A percentile compares a stretch with the other conserved stretches of the same genome.
phyloP scores from a whole-genome alignment of 2,797 vertebrate genomes.

The Enteromius radiatus region DNA sequence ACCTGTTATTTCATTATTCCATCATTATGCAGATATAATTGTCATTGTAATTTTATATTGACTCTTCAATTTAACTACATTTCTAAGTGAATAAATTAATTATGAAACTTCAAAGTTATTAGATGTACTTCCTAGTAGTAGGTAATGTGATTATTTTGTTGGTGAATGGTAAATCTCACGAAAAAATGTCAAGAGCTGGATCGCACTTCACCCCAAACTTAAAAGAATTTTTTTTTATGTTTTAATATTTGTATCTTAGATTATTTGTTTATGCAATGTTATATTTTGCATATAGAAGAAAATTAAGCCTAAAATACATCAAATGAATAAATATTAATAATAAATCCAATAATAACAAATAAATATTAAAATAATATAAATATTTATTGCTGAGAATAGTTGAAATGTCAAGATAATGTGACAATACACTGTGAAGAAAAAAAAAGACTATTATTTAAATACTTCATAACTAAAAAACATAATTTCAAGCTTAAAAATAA shows the following conservation, averaged over 20 bases:
- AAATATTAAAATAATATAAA: not conserved
- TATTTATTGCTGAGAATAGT: not conserved
- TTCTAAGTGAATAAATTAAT: slow-evolving; percentile 16
- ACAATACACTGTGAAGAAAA: not conserved
- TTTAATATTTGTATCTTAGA: not conserved
- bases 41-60: not conserved
- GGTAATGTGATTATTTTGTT: not conserved
- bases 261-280: not conserved
- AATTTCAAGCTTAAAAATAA: too few species aligned
- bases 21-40: not conserved
- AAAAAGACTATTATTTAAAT: not conserved
- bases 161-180: not conserved
- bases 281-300: not conserved
- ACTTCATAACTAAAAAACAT: too few species aligned
- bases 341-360: too few species aligned
- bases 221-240: not conserved
- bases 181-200: not conserved
- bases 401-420: not conserved
- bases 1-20: slow-evolving; percentile 29
- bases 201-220: not conserved
- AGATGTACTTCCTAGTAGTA: not conserved
- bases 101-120: not conserved
- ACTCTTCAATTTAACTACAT: not conserved
- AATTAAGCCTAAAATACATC: not conserved
- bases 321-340: too few species aligned